Evolutionary conservation across 1,140 invertebrate species (phyloP).

Genomic region (Metopolophium dirhodum): DNA sequence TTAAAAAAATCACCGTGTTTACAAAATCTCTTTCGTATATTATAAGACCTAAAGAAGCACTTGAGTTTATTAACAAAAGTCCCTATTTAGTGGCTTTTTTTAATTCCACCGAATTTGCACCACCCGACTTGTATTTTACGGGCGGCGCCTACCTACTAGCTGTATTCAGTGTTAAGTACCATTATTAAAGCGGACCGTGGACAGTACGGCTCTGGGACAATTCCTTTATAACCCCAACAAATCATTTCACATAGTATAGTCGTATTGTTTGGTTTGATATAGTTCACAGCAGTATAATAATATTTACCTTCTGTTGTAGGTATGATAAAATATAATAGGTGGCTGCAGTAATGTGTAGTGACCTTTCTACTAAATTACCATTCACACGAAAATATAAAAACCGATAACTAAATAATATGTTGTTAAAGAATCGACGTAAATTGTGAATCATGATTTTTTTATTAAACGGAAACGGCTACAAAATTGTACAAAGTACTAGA

Average conservation of each 20-base stretch:
- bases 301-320: background rate
- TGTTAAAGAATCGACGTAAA: background rate
- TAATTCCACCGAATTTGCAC: background rate
- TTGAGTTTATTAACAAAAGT: background rate
- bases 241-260: background rate
- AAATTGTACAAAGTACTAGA: background rate
- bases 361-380: background rate
- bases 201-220: background rate
- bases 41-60: background rate
- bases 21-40: background rate
- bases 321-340: background rate
- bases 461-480: background rate
- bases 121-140: background rate
- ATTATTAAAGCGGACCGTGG: background rate
- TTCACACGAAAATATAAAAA: background rate
- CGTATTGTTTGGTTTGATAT: background rate
- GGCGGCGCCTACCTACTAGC: no score
- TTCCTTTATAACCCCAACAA: background rate
- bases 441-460: background rate
- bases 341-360: background rate
- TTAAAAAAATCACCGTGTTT: background rate
- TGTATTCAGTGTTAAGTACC: background rate
- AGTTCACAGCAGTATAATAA: background rate
- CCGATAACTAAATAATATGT: background rate
- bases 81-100: background rate